Percentiles rank a stretch among this genome's conserved stretches.
Evolutionary conservation across 2,113 vertebrate species (phyloP).

Genomic region (Piliocolobus tephrosceles): DNA sequence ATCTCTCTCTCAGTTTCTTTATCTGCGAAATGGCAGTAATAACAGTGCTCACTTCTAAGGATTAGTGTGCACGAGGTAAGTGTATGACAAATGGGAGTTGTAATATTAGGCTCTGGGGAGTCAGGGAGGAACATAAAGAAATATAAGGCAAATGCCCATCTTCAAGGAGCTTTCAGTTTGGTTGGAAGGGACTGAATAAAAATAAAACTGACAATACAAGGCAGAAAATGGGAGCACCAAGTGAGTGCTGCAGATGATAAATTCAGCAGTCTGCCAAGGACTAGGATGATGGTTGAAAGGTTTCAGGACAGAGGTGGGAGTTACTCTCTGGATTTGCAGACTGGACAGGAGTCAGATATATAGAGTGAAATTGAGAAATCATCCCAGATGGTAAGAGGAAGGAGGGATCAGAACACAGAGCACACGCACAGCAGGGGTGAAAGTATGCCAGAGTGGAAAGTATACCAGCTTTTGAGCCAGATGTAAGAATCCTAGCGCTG

Average conservation of each 20-base stretch:
- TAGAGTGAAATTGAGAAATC: background rate
- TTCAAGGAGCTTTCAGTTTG: background rate
- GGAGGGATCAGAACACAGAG: background rate
- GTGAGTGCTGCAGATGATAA: background rate
- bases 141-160: background rate
- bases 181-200: background rate
- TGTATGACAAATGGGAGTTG: background rate
- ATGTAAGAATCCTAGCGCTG: background rate
- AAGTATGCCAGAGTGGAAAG: background rate
- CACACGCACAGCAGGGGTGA: background rate
- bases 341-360: background rate
- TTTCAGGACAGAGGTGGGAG: background rate
- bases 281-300: background rate
- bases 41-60: background rate
- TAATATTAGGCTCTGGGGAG: background rate
- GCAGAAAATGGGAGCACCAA: background rate
- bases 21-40: conserved; percentile 17
- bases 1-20: background rate
- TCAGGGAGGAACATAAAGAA: background rate
- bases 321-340: conserved; percentile 25
- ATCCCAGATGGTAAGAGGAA: background rate
- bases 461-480: background rate
- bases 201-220: background rate
- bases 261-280: background rate
- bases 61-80: background rate